Evolutionary conservation across 2,113 vertebrate species (phyloP).

Genomic region (Neodontobutis hainanensis): DNA sequence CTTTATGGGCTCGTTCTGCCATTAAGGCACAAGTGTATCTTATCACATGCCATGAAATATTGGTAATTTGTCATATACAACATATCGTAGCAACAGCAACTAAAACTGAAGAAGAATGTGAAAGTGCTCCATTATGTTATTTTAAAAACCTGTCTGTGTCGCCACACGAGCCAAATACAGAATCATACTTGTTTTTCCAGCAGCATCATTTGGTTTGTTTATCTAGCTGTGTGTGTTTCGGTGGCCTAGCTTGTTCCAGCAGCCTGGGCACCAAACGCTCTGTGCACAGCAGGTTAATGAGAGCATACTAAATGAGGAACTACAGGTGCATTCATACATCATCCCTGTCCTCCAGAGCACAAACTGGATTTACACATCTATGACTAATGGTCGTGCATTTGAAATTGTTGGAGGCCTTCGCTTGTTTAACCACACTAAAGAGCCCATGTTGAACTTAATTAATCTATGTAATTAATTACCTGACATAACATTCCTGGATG

Average conservation of each 20-base stretch:
- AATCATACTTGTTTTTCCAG: slow-evolving; percentile 57
- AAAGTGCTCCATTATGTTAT: not conserved
- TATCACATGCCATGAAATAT: slow-evolving; percentile 1
- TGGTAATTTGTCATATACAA: not conserved
- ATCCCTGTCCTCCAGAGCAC: slow-evolving; percentile 55
- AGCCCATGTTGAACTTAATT: slow-evolving; percentile 73
- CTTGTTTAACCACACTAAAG: slow-evolving; percentile 62
- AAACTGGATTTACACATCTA: slow-evolving; percentile 58
- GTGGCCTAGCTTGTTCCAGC: slow-evolving; percentile 63
- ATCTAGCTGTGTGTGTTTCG: slow-evolving; percentile 37
- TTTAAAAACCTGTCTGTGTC: slow-evolving; percentile 22
- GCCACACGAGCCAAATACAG: slow-evolving; percentile 29
- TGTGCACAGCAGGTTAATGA: slow-evolving; percentile 62
- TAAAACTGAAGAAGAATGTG: not conserved
- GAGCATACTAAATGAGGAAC: slow-evolving; percentile 66
- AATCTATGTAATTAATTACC: slow-evolving; percentile 76
- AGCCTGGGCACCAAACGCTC: slow-evolving; percentile 43
- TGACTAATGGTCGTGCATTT: slow-evolving; percentile 64
- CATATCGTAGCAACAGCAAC: not conserved
- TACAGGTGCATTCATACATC: slow-evolving; percentile 64
- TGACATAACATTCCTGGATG: slow-evolving; percentile 69
- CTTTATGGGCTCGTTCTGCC: slow-evolving; percentile 17
- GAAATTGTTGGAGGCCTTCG: slow-evolving; percentile 61
- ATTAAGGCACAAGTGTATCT: not conserved
- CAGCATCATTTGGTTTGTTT: slow-evolving; percentile 53